Evolutionary conservation across 2,888 invertebrate genomes (phyloP).

Genomic region (Drosophila paracracens): DNA sequence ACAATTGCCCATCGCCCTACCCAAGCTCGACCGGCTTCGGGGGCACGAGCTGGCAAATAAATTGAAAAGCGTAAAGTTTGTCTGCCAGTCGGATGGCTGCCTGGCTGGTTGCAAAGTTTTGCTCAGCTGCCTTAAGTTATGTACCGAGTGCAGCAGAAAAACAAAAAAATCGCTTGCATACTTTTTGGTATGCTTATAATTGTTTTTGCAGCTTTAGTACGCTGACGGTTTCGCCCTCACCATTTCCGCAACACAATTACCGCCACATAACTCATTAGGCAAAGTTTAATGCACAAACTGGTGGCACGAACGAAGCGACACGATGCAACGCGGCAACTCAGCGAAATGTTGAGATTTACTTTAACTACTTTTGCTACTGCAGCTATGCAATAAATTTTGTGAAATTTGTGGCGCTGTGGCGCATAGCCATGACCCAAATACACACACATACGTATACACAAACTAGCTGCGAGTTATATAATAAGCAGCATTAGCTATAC

Average conservation of each 20-base stretch:
- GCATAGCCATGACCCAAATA: conserved; percentile 63
- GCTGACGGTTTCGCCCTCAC: not conserved
- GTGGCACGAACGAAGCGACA: conserved; percentile 9
- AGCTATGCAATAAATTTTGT: conserved; percentile 76
- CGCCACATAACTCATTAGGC: conserved; percentile 72
- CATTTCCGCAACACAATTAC: conserved; percentile 12
- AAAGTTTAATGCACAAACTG: conserved; percentile 59
- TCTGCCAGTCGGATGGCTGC: conserved; percentile 30
- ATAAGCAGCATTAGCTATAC: conserved; percentile 70
- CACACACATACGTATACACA: conserved; percentile 1
- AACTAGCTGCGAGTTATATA: conserved; percentile 51
- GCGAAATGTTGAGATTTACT: conserved; percentile 67
- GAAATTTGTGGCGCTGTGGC: conserved; percentile 45
- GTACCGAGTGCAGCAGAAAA: conserved; percentile 30
- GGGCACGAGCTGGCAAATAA: conserved; percentile 60
- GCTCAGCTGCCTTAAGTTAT: conserved; percentile 54
- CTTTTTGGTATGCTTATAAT: conserved; percentile 74
- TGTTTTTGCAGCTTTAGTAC: conserved; percentile 60
- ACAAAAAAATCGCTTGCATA: conserved; percentile 64
- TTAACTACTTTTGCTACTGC: conserved; percentile 70
- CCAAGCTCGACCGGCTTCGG: conserved; percentile 9
- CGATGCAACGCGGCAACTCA: conserved; percentile 3
- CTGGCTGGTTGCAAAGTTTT: conserved; percentile 44
- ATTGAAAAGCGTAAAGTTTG: conserved; percentile 75
- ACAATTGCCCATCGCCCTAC: conserved; percentile 24